phyloP scores from a whole-genome alignment of 2,797 vertebrate genomes.

The Benthosema pterotum region DNA sequence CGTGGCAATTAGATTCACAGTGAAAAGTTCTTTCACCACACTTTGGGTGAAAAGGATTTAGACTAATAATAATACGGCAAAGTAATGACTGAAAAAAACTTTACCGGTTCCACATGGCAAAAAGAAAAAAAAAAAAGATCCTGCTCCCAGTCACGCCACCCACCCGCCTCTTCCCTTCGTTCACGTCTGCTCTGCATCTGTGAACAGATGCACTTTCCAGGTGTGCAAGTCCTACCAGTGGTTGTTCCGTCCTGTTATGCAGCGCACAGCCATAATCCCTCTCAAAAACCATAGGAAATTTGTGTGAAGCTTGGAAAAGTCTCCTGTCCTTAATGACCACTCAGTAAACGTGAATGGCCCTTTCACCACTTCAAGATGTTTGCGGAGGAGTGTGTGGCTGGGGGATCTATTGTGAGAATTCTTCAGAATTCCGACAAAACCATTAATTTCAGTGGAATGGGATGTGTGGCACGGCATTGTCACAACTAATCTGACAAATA shows the following conservation, averaged over 20 bases:
- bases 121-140: too few species aligned
- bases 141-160: background rate
- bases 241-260: background rate
- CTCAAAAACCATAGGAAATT: slow-evolving; percentile 9
- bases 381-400: background rate
- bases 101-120: background rate
- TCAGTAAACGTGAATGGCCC: background rate
- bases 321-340: background rate
- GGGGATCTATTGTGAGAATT: too few species aligned
- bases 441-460: slow-evolving; percentile 11
- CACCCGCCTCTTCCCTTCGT: background rate
- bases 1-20: background rate
- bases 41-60: background rate
- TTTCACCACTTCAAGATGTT: background rate
- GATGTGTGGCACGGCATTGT: background rate
- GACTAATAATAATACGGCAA: background rate
- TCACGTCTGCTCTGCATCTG: slow-evolving; percentile 13
- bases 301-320: slow-evolving; percentile 3
- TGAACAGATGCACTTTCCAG: slow-evolving; percentile 8
- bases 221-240: slow-evolving; percentile 11
- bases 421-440: background rate
- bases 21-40: background rate
- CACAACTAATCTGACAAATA: slow-evolving; percentile 13
- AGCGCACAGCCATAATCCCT: slow-evolving; percentile 3
- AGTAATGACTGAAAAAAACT: background rate